Base-by-base conservation (phyloP, 2,888 invertebrate species). In the Omphaloscelis lunosa region DNA sequence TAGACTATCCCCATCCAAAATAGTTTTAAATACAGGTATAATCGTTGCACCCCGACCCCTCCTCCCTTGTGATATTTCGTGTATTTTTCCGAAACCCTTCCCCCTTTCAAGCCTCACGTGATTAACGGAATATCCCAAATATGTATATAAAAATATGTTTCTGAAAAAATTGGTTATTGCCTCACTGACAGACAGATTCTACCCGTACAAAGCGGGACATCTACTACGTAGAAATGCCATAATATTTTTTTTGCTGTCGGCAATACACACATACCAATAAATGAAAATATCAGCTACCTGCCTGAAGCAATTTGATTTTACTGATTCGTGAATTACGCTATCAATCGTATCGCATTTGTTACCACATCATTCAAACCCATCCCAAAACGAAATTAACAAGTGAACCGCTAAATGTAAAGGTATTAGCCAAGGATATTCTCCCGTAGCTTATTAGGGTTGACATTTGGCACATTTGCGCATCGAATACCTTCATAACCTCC, bases 341-440 rank as follows among this genome's bases (percentile, higher is more conserved):
- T 58, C 69, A 72, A 70, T 80, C 59, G 85, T 69, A 61, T 76
- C 56, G 45, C 39, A 59, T 85, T 74, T 74, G 77, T 61, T 66
- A 68, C 86, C 82, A 74, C 77, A 85, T 73, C 77, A 73, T 82
- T 82, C 77, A 72, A 77, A 77, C 51, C 58, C 65, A 34, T 72
- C 58, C 65, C 41, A 1, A 69, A 85, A 82, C 59, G 72, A 85
- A 83, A 82, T 83, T 77, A 84, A 79, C 73, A 78, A 76, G 79
- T 76, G 74, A 70, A 83, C 83, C 63, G 70, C 61, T 66, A 75
- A 87, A 83, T 80, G 69, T 85, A 53, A 71, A 83, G 79, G 73
- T 84, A 80, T 80, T 80, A 77, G 61, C 68, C 27, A 69, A 76
- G 81, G 79, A 82, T 82, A 69, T 79, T 79, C 65, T 68, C 62